Percentiles rank a stretch among this genome's conserved stretches.
phyloP scores from a whole-genome alignment of 2,797 vertebrate genomes.

The Coluber constrictor region DNA sequence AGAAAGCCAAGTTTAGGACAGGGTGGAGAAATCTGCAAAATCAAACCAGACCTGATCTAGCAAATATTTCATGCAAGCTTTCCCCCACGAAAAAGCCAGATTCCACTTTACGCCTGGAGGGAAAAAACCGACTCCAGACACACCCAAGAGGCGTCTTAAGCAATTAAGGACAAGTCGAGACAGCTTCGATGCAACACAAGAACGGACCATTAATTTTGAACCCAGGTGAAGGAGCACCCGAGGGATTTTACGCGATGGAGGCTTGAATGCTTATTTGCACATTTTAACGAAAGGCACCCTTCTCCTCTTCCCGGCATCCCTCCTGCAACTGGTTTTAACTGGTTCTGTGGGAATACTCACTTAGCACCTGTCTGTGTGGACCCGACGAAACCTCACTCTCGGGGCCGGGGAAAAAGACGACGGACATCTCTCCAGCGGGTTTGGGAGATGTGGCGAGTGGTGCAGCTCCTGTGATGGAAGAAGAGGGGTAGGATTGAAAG shows the following conservation, averaged over 20 bases:
- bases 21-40: background rate
- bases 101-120: background rate
- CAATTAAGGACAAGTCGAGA: conserved; percentile 1
- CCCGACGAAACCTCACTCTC: background rate
- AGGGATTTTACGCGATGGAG: background rate
- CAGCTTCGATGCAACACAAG: background rate
- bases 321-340: background rate
- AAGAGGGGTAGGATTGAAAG: background rate
- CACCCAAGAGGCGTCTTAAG: background rate
- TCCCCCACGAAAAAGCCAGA: background rate
- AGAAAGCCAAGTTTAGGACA: background rate
- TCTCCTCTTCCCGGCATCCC: background rate
- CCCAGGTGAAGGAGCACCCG: background rate
- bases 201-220: background rate
- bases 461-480: background rate
- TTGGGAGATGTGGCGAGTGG: background rate
- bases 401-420: fast-evolving
- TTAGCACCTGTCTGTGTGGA: background rate
- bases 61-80: background rate
- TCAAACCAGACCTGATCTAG: background rate
- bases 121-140: background rate
- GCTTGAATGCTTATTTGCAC: background rate
- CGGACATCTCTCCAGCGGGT: background rate
- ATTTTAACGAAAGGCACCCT: background rate
- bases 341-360: background rate